These are phyloP conservation scores for Rhagonycha fulva DNA, from an alignment of 2,888 invertebrate genomes.

Conservation along the genomic window DNA sequence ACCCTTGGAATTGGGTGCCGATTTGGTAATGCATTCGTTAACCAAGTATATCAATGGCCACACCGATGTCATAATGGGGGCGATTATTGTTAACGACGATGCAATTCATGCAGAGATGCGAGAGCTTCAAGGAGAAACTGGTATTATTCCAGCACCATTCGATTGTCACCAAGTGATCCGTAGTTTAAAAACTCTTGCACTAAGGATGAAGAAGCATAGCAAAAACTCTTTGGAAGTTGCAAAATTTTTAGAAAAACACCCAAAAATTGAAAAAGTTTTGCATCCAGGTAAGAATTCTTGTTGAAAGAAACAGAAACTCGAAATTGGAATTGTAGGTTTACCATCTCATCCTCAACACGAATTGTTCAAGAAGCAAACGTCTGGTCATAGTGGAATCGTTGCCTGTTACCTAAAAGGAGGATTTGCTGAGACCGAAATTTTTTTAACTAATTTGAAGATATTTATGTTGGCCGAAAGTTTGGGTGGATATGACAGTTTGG, in stretches of 20 bases:
- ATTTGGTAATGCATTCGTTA: slow-evolving; percentile 39
- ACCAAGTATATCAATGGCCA: slow-evolving; percentile 44
- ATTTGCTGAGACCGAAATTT: slow-evolving; percentile 67
- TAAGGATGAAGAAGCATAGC: slow-evolving; percentile 89
- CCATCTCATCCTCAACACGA: slow-evolving; percentile 81
- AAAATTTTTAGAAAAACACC: slow-evolving; percentile 76
- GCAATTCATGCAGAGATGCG: slow-evolving; percentile 57
- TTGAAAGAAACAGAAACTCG: too few relatives aligned
- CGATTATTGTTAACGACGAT: slow-evolving; percentile 32
- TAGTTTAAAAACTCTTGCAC: slow-evolving; percentile 87
- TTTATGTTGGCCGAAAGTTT: slow-evolving; percentile 87
- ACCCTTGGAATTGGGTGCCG: slow-evolving; percentile 41
- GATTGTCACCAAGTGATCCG: slow-evolving; percentile 92
- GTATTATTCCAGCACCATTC: slow-evolving; percentile 91
- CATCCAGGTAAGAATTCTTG: slow-evolving; percentile 63
- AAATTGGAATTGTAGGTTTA: slow-evolving; percentile 55
- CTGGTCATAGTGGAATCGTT: slow-evolving; percentile 87
- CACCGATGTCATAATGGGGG: slow-evolving; percentile 40
- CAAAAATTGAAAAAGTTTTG: slow-evolving; percentile 71
- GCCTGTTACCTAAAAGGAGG: slow-evolving; percentile 81
- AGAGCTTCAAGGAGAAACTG: slow-evolving; percentile 59
- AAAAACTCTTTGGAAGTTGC: slow-evolving; percentile 78
- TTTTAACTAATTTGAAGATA: slow-evolving; percentile 74
- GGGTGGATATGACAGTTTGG: slow-evolving; percentile 90
- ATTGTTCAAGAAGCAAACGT: slow-evolving; percentile 74